A percentile compares a stretch with the other conserved stretches of the same genome.
These are phyloP conservation scores for Glaucomys volans DNA, from an alignment of 2,113 vertebrate genomes.

Conservation along the genomic window DNA sequence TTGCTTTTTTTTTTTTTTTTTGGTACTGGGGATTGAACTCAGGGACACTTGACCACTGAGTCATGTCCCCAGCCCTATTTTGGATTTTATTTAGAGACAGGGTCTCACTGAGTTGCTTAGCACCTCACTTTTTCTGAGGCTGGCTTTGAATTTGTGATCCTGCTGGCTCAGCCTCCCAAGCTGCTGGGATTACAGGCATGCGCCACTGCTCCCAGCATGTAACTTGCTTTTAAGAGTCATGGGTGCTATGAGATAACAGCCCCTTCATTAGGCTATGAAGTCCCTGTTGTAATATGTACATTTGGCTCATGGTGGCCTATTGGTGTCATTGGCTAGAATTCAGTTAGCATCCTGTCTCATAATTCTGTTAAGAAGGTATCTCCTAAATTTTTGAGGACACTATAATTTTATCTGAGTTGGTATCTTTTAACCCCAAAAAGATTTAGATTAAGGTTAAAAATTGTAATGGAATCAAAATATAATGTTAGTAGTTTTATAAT, in stretches of 20 bases:
- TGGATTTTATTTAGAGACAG: too few relatives aligned
- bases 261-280: background rate
- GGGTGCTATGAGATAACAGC: background rate
- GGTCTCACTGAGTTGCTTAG: too few relatives aligned
- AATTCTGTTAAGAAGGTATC: background rate
- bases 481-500: conserved; percentile 14
- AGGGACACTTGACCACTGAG: too few relatives aligned
- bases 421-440: background rate
- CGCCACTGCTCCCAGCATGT: background rate
- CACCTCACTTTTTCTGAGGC: too few relatives aligned
- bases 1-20: background rate
- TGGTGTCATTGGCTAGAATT: background rate
- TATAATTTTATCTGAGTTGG: background rate
- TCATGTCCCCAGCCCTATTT: too few relatives aligned
- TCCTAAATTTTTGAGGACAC: background rate
- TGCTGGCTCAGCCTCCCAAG: too few relatives aligned
- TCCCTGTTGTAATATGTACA: background rate
- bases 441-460: background rate
- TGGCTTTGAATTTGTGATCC: too few relatives aligned
- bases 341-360: background rate
- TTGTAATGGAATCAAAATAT: background rate
- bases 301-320: background rate
- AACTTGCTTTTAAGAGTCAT: background rate
- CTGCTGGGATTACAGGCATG: too few relatives aligned
- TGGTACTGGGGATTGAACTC: too few relatives aligned